Evolutionary conservation across 64 coral and sea anemone species (phyloP).

Genomic region (Orbicella faveolata): DNA sequence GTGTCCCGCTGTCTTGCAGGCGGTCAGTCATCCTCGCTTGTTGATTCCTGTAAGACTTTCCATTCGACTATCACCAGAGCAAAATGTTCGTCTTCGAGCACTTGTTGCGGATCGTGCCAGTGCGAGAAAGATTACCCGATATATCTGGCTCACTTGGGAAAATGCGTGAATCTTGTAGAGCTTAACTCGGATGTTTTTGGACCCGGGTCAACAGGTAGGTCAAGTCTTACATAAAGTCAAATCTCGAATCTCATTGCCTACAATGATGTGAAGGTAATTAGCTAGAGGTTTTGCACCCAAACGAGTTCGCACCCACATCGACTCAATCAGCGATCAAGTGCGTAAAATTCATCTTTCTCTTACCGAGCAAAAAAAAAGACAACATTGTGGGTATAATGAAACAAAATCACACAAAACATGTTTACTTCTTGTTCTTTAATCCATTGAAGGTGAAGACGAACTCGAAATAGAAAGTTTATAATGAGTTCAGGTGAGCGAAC

Average conservation of each 20-base stretch:
- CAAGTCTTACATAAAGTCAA: neutral
- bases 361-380: too few relatives aligned
- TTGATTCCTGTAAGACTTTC: neutral
- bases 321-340: too few relatives aligned
- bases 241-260: neutral
- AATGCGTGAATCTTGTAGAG: constrained; percentile 3
- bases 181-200: constrained; percentile 32
- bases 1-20: neutral
- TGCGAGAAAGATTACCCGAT: neutral
- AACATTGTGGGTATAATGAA: too few relatives aligned
- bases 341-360: too few relatives aligned
- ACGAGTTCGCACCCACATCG: too few relatives aligned
- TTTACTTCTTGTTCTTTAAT: too few relatives aligned
- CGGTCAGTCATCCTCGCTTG: neutral
- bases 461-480: too few relatives aligned
- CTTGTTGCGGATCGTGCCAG: neutral
- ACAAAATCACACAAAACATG: too few relatives aligned
- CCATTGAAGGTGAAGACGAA: too few relatives aligned
- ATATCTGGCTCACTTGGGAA: neutral
- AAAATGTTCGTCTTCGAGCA: neutral
- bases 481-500: too few relatives aligned
- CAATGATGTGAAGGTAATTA: neutral
- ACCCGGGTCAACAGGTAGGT: constrained; percentile 30
- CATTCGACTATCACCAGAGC: neutral
- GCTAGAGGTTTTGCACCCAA: too few relatives aligned